Evolutionary conservation across 2,113 vertebrate species (phyloP).

Genomic region (Protomyctophum bolini): DNA sequence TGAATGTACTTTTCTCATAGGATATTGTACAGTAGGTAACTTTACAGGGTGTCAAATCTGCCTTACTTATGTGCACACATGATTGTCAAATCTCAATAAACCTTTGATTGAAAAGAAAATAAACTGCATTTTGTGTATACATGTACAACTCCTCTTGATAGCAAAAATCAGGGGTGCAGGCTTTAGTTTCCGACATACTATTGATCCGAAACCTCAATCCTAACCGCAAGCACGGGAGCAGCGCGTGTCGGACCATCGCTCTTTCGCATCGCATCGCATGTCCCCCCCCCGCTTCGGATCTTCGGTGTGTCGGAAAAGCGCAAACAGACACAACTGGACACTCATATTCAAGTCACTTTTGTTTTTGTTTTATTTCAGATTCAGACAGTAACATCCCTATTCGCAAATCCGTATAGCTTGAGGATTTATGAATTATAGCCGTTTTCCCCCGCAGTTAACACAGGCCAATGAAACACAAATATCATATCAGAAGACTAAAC

Average conservation of each 20-base stretch:
- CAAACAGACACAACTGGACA: neutral
- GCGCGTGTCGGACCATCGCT: too few species aligned
- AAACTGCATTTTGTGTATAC: too few species aligned
- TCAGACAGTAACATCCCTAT: neutral
- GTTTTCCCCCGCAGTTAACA: neutral
- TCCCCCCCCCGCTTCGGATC: too few species aligned
- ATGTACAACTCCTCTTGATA: neutral
- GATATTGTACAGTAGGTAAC: slow-evolving; percentile 19
- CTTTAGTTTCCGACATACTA: too few species aligned
- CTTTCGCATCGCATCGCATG: too few species aligned
- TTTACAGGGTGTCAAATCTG: slow-evolving; percentile 15
- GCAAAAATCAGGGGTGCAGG: too few species aligned
- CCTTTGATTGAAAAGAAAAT: too few species aligned
- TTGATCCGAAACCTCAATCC: too few species aligned
- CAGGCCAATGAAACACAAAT: neutral
- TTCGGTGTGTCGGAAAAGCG: too few species aligned
- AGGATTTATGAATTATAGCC: neutral
- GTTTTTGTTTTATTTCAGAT: neutral
- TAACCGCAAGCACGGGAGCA: too few species aligned
- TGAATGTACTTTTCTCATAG: slow-evolving; percentile 9
- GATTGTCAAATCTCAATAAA: too few species aligned
- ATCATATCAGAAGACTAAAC: neutral
- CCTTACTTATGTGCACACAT: neutral
- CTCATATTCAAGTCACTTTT: neutral
- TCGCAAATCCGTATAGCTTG: neutral